Percentiles rank a stretch among this genome's conserved stretches.
Evolutionary conservation across 2,888 invertebrate genomes (phyloP).

Genomic region (Andrena haemorrhoa): DNA sequence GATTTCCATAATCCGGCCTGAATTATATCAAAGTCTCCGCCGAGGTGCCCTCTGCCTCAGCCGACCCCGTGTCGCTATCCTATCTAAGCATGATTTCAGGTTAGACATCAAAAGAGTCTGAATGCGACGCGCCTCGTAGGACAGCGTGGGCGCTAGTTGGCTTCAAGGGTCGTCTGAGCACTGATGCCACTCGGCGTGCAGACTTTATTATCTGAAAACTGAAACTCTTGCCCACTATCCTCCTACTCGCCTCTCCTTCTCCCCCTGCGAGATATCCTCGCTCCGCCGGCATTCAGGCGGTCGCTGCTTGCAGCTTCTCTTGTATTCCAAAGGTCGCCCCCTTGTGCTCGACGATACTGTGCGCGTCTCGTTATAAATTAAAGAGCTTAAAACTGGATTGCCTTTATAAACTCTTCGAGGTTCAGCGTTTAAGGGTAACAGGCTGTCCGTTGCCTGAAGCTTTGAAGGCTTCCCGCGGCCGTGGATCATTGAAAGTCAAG

Average conservation of each 20-base stretch:
- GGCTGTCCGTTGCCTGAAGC: neutral
- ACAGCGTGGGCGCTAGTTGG: slow-evolving; percentile 61
- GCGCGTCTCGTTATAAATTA: slow-evolving; percentile 39
- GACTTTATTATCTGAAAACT: slow-evolving; percentile 77
- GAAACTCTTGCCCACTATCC: slow-evolving; percentile 52
- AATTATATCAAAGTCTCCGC: slow-evolving; percentile 29
- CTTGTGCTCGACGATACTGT: slow-evolving; percentile 19
- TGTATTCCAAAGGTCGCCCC: slow-evolving; percentile 16
- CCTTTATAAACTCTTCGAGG: neutral
- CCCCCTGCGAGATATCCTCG: slow-evolving; percentile 22
- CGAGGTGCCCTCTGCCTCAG: slow-evolving; percentile 12
- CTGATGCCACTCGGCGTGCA: slow-evolving; percentile 74
- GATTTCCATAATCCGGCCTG: slow-evolving; percentile 1
- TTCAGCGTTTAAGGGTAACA: neutral
- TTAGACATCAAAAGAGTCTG: slow-evolving; percentile 55
- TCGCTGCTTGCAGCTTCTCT: slow-evolving; percentile 1
- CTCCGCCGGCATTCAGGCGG: slow-evolving; percentile 23
- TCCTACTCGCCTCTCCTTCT: slow-evolving; percentile 20
- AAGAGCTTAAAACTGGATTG: slow-evolving; percentile 11
- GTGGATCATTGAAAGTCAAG: neutral
- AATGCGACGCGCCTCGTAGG: slow-evolving; percentile 56
- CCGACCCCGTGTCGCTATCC: slow-evolving; percentile 45
- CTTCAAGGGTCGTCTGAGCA: slow-evolving; percentile 75
- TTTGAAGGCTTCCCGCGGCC: neutral
- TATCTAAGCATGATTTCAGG: slow-evolving; percentile 65